These are phyloP conservation scores for Ameiurus melas DNA, from an alignment of 2,113 vertebrate genomes.

Conservation along the genomic window DNA sequence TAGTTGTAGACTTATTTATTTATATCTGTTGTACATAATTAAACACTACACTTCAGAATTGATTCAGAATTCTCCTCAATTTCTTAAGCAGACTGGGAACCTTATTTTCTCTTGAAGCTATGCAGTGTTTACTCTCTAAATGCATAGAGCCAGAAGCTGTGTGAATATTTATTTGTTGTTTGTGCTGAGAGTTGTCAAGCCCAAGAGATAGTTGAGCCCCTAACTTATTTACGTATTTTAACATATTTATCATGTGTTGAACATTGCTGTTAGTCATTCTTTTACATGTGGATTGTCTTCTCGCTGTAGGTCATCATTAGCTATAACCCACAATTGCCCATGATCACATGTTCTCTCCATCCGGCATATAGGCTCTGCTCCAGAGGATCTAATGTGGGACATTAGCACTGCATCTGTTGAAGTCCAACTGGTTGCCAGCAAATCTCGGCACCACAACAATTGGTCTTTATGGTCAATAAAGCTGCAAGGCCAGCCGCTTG, in stretches of 20 bases:
- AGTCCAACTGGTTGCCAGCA: slow-evolving; percentile 44
- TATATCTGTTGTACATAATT: neutral
- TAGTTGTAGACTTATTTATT: neutral
- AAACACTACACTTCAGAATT: neutral
- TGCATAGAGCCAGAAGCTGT: neutral
- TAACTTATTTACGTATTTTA: neutral
- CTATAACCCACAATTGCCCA: neutral
- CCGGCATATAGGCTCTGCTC: slow-evolving; percentile 35
- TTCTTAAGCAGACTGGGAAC: neutral
- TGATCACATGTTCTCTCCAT: slow-evolving; percentile 22
- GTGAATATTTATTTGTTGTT: slow-evolving; percentile 31
- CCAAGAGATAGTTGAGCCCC: slow-evolving; percentile 11
- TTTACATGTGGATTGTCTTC: neutral
- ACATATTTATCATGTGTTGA: neutral
- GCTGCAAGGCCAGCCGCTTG: slow-evolving; percentile 42
- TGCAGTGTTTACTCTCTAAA: slow-evolving; percentile 32
- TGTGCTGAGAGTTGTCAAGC: slow-evolving; percentile 11
- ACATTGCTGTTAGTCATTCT: slow-evolving; percentile 10
- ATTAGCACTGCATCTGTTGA: slow-evolving; percentile 61
- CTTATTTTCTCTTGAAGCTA: slow-evolving; percentile 3
- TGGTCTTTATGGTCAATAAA: slow-evolving; percentile 59
- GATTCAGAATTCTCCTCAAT: neutral
- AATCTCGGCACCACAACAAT: slow-evolving; percentile 54
- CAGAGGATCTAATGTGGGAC: slow-evolving; percentile 55
- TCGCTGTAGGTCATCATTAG: neutral